phyloP scores from a whole-genome alignment of 2,113 vertebrate genomes.

The Amazona vittata region DNA sequence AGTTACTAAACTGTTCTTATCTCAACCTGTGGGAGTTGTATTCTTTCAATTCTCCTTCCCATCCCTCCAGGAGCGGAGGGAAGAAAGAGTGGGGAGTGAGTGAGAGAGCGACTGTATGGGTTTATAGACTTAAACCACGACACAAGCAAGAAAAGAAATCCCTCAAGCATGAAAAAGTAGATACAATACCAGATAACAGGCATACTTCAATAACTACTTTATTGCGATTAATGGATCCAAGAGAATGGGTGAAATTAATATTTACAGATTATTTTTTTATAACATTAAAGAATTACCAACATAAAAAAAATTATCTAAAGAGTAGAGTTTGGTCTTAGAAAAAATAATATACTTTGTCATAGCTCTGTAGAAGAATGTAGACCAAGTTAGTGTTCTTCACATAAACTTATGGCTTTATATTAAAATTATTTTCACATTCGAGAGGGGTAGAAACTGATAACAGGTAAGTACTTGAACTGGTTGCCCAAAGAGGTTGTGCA shows the following conservation, averaged over 20 bases:
- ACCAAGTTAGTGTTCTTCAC: not conserved
- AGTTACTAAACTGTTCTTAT: too few species aligned
- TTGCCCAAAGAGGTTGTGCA: not conserved
- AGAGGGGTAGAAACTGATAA: not conserved
- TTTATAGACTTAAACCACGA: too few species aligned
- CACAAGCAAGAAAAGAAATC: not conserved
- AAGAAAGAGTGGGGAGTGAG: too few species aligned
- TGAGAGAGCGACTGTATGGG: too few species aligned
- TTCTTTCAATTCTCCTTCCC: too few species aligned
- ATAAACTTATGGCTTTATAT: not conserved
- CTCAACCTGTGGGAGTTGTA: too few species aligned
- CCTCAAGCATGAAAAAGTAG: not conserved
- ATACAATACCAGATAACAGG: not conserved
- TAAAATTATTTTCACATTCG: not conserved
- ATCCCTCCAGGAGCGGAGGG: too few species aligned
- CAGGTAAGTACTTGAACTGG: not conserved
- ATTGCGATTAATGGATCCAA: not conserved
- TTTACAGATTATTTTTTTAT: not conserved
- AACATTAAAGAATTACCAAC: not conserved
- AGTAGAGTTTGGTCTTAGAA: not conserved
- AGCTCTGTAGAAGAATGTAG: not conserved
- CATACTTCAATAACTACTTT: not conserved
- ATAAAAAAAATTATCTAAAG: not conserved
- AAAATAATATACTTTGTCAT: not conserved
- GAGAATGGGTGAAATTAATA: not conserved